Conservation (phyloP, 2,888 invertebrate genomes). For the Mechanitis messenoides region DNA sequence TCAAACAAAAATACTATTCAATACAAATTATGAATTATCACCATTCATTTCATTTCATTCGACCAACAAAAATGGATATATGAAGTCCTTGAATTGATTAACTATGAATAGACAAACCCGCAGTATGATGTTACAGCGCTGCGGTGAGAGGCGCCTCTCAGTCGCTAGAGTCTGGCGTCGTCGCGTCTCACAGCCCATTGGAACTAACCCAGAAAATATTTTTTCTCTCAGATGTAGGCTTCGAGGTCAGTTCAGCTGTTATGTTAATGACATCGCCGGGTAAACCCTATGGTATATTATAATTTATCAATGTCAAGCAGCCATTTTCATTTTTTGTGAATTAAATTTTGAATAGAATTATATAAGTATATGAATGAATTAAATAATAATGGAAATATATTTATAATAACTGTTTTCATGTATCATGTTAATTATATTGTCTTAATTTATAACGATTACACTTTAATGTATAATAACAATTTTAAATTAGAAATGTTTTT, state of each 20-base stretch:
- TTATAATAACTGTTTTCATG: too few relatives aligned
- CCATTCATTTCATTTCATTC: too few relatives aligned
- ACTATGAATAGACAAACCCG: slow-evolving; percentile 10
- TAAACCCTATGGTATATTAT: slow-evolving; percentile 62
- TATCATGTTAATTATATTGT: too few relatives aligned
- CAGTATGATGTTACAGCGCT: slow-evolving; percentile 14
- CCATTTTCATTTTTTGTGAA: slow-evolving; percentile 37
- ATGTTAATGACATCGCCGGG: slow-evolving; percentile 64
- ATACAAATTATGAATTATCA: too few relatives aligned
- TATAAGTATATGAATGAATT: not conserved
- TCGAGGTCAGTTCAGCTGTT: slow-evolving; percentile 65
- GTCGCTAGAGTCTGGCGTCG: slow-evolving; percentile 61
- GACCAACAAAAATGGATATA: too few relatives aligned
- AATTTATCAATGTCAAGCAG: slow-evolving; percentile 65
- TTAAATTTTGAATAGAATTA: not conserved
- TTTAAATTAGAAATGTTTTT: too few relatives aligned
- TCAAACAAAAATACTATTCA: too few relatives aligned
- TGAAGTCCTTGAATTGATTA: slow-evolving; percentile 1
- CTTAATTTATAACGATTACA: too few relatives aligned
- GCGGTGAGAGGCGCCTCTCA: slow-evolving; percentile 45
- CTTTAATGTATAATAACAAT: too few relatives aligned
- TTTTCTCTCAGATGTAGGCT: slow-evolving; percentile 67
- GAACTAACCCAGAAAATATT: slow-evolving; percentile 67
- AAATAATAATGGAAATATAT: not conserved
- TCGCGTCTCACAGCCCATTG: slow-evolving; percentile 68